phyloP scores from a whole-genome alignment of 2,888 invertebrate species.

The Rhyacophila evoluta region DNA sequence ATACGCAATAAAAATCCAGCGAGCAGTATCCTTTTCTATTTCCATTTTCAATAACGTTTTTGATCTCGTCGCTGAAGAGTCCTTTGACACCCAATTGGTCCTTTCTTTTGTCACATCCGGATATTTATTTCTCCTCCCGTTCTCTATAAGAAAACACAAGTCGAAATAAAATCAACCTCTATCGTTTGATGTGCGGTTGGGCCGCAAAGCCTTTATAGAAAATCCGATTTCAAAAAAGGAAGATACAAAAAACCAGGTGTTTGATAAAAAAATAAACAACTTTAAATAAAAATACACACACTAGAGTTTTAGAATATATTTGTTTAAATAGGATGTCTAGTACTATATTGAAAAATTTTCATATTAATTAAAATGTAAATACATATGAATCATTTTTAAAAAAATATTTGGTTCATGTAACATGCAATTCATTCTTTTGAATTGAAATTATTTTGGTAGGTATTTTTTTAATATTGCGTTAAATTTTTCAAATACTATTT shows the following conservation, averaged over 20 bases:
- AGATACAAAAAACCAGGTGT: background rate
- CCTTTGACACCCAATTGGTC: constrained; percentile 3
- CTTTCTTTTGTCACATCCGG: constrained; percentile 10
- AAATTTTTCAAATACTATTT: no score
- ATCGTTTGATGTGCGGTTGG: background rate
- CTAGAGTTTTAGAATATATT: background rate
- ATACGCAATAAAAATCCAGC: background rate
- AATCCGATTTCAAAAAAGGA: constrained; percentile 13
- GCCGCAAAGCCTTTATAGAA: background rate
- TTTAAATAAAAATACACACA: background rate
- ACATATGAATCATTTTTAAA: no score
- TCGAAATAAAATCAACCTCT: constrained; percentile 4
- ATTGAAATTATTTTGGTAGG: no score
- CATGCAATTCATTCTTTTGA: no score
- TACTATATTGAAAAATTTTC: no score
- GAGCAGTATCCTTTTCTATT: background rate
- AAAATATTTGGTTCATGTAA: no score
- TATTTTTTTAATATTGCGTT: no score
- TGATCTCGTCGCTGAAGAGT: background rate
- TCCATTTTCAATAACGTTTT: constrained; percentile 20
- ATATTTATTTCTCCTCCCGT: background rate
- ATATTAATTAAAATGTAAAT: no score
- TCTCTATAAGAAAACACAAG: background rate
- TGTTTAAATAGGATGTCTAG: background rate
- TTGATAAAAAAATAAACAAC: background rate